Conservation (phyloP, 2,888 invertebrate genomes). For the Notocelia uddmanniana region DNA sequence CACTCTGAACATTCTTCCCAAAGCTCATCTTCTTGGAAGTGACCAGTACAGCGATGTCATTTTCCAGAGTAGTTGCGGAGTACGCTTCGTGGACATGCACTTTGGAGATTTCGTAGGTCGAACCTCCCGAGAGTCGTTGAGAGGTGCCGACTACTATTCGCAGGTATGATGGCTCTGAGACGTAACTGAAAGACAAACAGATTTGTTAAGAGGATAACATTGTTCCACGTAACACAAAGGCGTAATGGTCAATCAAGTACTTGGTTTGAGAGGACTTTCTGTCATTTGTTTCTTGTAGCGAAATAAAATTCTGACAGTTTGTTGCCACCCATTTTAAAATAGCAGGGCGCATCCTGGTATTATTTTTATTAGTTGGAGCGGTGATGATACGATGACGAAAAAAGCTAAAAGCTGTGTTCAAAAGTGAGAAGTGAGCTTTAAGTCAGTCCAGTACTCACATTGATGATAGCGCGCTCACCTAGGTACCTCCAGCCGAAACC, state of each 20-base stretch:
- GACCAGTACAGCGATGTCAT: slow-evolving; percentile 73
- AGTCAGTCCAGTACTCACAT: slow-evolving; percentile 65
- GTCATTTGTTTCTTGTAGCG: neutral
- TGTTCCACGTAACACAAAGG: too few relatives aligned
- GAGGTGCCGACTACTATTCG: slow-evolving; percentile 69
- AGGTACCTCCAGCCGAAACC: too few relatives aligned
- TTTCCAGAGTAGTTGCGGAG: slow-evolving; percentile 60
- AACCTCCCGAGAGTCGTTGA: slow-evolving; percentile 67
- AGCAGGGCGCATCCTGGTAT: neutral
- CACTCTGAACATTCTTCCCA: slow-evolving; percentile 57
- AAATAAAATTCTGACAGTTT: neutral
- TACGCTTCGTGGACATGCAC: slow-evolving; percentile 67
- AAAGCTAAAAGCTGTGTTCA: neutral
- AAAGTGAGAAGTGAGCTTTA: slow-evolving; percentile 75
- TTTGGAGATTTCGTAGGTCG: slow-evolving; percentile 60
- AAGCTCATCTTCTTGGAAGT: slow-evolving; percentile 63
- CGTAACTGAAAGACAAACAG: slow-evolving; percentile 59
- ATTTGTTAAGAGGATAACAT: neutral
- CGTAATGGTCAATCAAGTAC: too few relatives aligned
- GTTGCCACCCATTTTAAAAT: too few relatives aligned
- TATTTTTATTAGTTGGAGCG: too few relatives aligned
- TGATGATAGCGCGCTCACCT: slow-evolving; percentile 75
- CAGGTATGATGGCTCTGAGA: slow-evolving; percentile 57
- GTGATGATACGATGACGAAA: neutral
- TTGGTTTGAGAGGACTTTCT: too few relatives aligned